phyloP scores from a whole-genome alignment of 2,113 vertebrate species.

The Equus przewalskii region DNA sequence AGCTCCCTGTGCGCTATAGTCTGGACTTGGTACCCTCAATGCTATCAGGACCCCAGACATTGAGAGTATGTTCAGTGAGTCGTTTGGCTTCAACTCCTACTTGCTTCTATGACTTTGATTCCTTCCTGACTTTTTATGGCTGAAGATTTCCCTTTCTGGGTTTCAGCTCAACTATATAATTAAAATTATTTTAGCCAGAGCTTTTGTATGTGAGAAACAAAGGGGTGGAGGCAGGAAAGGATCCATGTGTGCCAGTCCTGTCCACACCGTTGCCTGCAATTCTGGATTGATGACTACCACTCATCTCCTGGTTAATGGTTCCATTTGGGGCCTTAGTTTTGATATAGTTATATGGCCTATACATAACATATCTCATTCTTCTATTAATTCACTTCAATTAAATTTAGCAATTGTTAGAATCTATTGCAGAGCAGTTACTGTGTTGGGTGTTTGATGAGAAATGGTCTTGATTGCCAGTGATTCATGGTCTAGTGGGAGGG shows the following conservation, averaged over 20 bases:
- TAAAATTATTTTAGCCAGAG: neutral
- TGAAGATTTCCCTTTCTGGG: neutral
- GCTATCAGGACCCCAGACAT: neutral
- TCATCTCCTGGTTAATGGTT: neutral
- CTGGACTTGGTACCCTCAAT: neutral
- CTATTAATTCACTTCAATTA: neutral
- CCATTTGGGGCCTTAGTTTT: neutral
- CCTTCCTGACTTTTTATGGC: neutral
- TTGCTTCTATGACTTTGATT: neutral
- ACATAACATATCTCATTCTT: neutral
- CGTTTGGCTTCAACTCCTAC: neutral
- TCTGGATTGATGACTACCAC: neutral
- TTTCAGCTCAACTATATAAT: neutral
- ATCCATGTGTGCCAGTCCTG: neutral
- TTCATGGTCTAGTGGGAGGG: neutral
- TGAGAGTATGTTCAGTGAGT: neutral
- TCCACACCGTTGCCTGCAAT: neutral
- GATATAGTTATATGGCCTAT: neutral
- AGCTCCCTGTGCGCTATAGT: neutral
- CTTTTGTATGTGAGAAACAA: neutral
- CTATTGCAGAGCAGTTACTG: neutral
- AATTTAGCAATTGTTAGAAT: neutral
- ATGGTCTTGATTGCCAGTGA: too few species aligned
- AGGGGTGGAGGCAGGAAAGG: neutral
- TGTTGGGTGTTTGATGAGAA: neutral